Base-by-base conservation (phyloP, 2,888 invertebrate genomes). In the Drosophila acutilabella region DNA sequence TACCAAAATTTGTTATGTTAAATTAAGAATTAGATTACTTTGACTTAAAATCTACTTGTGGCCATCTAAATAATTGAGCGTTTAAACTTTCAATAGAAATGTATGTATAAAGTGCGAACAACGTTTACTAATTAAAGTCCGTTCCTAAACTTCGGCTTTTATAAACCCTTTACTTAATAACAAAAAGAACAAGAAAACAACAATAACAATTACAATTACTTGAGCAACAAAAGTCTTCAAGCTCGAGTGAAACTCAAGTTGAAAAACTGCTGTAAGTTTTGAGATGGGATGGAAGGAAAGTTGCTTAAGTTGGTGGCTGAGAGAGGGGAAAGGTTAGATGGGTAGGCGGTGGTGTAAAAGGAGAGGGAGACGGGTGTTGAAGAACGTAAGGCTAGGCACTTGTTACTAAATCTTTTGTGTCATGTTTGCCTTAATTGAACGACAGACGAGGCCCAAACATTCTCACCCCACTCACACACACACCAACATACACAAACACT, bases 381-480 rank as follows among this genome's bases (percentile, higher is more conserved):
- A 30, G 40, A 44, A 4, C 38, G 42, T 14, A 11, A 13, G 40
- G 53, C 52, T 44, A 56, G 41, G 66, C 75, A 68, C 78, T 78
- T 80, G 70, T 76, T 75, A 76, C 73, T 62, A 76, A 76, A 67
- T 77, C 77, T 78, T 78, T 78, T 80, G 78, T 80, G 78, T 75
- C 75, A 65, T 74, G 64, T 71, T 71, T 67, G 76, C 79, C 81
- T 82, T 81, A 83, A 83, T 83, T 83, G 81, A 83, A 83, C 83
- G 75, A 75, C 68, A 74, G 77, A 72, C 64, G 61, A 64, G 77
- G 58, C 41, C 38, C 50, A 51, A 44, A 26, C 61, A 61, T 44
- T 41, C 42, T 23, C 42, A 14, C 16, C 59, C 44, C 20, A 58
- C 23, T 38, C 36, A 33, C 60, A 56, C 52, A 50, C 42, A 41